Evolutionary conservation across 2,113 vertebrate species (phyloP).

Genomic region (Melanotaenia duboulayi): DNA sequence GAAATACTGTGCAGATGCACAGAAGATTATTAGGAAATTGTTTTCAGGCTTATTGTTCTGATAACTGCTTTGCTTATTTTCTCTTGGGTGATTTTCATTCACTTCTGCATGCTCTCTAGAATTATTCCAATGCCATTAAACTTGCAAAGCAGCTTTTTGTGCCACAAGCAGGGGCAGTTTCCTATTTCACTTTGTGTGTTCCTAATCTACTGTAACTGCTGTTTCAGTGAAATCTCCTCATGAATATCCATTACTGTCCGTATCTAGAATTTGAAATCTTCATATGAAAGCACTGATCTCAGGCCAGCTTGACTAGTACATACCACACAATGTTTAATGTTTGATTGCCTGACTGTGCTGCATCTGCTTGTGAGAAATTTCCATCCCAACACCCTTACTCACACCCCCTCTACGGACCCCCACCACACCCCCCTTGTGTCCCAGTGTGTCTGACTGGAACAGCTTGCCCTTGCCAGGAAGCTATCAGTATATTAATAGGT

Average conservation of each 20-base stretch:
- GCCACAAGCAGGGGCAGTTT: constrained; percentile 17
- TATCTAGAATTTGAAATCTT: constrained; percentile 21
- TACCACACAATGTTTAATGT: constrained; percentile 5
- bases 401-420: not conserved
- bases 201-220: constrained; percentile 15
- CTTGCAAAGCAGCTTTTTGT: constrained; percentile 4
- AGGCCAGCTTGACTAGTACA: constrained; percentile 28
- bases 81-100: constrained; percentile 40
- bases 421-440: constrained; percentile 6
- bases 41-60: not conserved
- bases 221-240: constrained; percentile 23
- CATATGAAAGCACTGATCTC: constrained; percentile 18
- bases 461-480: constrained; percentile 67
- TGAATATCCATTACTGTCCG: constrained; percentile 12
- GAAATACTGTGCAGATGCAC: not conserved
- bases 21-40: not conserved
- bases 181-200: constrained; percentile 29
- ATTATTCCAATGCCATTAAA: constrained; percentile 4
- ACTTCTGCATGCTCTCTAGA: constrained; percentile 23
- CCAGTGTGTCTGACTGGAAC: constrained; percentile 60
- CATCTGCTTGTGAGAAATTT: constrained; percentile 57
- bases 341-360: constrained; percentile 3
- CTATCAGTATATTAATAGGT: constrained; percentile 76
- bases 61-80: constrained; percentile 35
- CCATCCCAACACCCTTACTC: not conserved